Base-by-base conservation (phyloP, 2,797 vertebrate species). In the Hylomyscus alleni region DNA sequence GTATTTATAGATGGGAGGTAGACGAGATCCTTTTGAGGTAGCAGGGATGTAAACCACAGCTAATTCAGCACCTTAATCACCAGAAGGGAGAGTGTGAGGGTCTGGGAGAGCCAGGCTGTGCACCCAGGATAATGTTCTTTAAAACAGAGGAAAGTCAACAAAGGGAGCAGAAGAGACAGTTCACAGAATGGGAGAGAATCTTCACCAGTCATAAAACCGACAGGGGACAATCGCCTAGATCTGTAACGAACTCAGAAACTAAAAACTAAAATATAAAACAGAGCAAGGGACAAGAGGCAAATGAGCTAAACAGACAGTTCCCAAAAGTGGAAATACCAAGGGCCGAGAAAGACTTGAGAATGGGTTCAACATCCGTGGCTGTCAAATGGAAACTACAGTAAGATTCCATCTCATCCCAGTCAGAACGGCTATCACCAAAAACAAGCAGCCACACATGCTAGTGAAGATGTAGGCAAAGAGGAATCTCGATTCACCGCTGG, bases 1-100 rank as follows among this genome's bases (percentile, higher is more conserved):
- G 83, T 93, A 93, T 93, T 95, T 94, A 94, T 37, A 96, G 93
- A 93, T 54, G 31, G 65, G 44, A 95, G 87, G 24, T 29, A 13
- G 62, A 89, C 54, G 37, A 50, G 62, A 86, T 44, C 72, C 60
- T 84, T 75, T 40, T 69, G 72, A 93, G 91, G 82, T 65, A 37
- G 34, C 44, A 52, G 65, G 24, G 85, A 97, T 87, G 60, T 92
- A 47, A 97, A 75, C 82, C 95, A 50, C 20, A 76, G 75, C 44
- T 89, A 86, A 86, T 82, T 89, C 89, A 85, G 85, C 8, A 75
- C 73, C 90, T 50, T 80, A 56, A 95, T 89, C 90, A 95, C 0
- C 20, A 44, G 34, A 84, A 58, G 52, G 87, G 37, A 44, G 78
- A n/a, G 60, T 62, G 72, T 1, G 50, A 73, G 17, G 5, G 9